phyloP scores from a whole-genome alignment of 92 coral and sea anemone species.

The Chrysogorgia sp. region DNA sequence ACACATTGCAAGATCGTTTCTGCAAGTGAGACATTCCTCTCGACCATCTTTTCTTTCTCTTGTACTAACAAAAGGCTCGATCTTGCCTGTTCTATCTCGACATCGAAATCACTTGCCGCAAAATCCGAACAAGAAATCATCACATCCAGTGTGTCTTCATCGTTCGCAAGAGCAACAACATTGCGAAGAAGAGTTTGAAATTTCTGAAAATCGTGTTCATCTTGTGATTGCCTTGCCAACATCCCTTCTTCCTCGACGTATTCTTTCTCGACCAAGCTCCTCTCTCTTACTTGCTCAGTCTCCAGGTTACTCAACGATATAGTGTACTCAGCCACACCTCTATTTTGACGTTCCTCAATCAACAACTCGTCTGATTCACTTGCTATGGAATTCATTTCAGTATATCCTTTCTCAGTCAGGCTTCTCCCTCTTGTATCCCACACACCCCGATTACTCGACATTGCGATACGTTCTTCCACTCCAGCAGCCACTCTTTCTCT shows the following conservation, averaged over 20 bases:
- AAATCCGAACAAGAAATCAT: constrained; percentile 32
- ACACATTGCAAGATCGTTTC: constrained; percentile 13
- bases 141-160: constrained; percentile 24
- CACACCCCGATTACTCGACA: no score
- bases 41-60: constrained; percentile 31
- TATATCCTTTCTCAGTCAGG: background rate
- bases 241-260: background rate
- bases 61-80: constrained; percentile 31
- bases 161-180: constrained; percentile 37
- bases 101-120: constrained; percentile 5
- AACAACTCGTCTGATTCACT: background rate
- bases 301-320: no score
- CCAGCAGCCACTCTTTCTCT: no score
- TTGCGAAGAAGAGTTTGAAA: constrained; percentile 49
- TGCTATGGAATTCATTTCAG: background rate
- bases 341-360: background rate
- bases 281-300: background rate
- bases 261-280: background rate
- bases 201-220: constrained; percentile 43
- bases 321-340: no score
- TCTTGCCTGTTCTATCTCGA: constrained; percentile 22
- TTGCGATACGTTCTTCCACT: no score
- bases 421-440: no score
- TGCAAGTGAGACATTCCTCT: constrained; percentile 13
- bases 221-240: background rate